A percentile compares a stretch with the other conserved stretches of the same genome.
phyloP scores from a whole-genome alignment of 2,113 vertebrate species.

The Hippopotamus amphibius region DNA sequence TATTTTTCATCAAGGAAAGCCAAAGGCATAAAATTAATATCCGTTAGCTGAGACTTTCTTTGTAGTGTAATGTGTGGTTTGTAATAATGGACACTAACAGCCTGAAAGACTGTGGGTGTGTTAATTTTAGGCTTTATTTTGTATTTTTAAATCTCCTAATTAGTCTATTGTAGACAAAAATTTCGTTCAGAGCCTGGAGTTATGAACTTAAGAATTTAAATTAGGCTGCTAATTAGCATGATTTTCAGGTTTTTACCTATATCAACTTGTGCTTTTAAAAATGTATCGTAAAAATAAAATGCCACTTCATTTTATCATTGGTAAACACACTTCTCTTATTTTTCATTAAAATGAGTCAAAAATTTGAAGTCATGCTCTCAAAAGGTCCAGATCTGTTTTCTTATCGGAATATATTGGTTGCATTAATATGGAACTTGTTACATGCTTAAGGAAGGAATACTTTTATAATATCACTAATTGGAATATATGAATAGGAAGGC shows the following conservation, averaged over 20 bases:
- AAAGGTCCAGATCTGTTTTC: background rate
- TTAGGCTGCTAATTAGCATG: background rate
- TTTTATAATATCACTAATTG: background rate
- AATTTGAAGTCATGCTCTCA: background rate
- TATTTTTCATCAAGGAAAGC: background rate
- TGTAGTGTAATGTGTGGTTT: background rate
- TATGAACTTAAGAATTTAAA: slow-evolving; percentile 26
- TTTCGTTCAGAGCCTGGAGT: background rate
- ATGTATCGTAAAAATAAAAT: background rate
- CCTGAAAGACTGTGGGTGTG: background rate
- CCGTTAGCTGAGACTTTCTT: background rate
- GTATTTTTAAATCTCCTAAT: slow-evolving; percentile 1
- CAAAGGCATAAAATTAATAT: background rate
- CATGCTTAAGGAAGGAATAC: background rate
- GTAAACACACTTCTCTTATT: background rate
- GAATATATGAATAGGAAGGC: background rate
- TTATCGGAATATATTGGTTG: background rate
- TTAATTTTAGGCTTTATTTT: slow-evolving; percentile 22
- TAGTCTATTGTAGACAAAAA: slow-evolving; percentile 1
- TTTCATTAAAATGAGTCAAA: background rate
- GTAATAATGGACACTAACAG: background rate
- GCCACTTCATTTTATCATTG: background rate
- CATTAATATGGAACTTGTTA: background rate
- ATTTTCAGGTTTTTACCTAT: background rate
- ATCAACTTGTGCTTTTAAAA: background rate